Percentiles rank a stretch among this genome's conserved stretches.
Evolutionary conservation across 30 jellyfish, hydroid and myxozoan species (phyloP).

Genomic region (Aurelia sp.): DNA sequence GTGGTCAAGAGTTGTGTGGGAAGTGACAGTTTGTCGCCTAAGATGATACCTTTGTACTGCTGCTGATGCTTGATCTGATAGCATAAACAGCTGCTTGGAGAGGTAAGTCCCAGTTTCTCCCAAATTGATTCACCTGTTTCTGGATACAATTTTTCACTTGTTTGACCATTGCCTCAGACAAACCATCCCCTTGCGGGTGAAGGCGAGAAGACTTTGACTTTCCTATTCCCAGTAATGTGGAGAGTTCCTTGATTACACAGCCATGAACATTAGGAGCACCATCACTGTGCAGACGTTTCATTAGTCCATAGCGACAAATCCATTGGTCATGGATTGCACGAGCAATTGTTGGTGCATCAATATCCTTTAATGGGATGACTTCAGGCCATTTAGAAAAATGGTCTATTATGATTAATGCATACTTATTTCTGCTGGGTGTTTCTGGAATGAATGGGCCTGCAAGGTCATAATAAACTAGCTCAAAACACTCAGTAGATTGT

Average conservation of each 20-base stretch:
- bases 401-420: constrained; percentile 8
- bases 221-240: constrained; percentile 17
- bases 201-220: constrained; percentile 30
- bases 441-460: constrained; percentile 39
- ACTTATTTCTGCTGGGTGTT: constrained; percentile 17
- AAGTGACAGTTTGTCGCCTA: constrained; percentile 30
- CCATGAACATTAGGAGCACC: constrained; percentile 41
- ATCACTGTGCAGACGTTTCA: constrained; percentile 44
- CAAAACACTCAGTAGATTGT: constrained; percentile 20
- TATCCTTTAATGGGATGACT: constrained; percentile 7
- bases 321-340: constrained; percentile 10
- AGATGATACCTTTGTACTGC: constrained; percentile 25
- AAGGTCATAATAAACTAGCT: constrained; percentile 20
- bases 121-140: constrained; percentile 29
- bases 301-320: constrained; percentile 38
- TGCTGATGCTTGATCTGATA: constrained; percentile 16
- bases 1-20: constrained; percentile 25
- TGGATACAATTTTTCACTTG: constrained; percentile 29
- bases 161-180: constrained; percentile 38
- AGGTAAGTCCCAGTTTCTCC: constrained; percentile 29
- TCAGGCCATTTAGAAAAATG: constrained; percentile 36
- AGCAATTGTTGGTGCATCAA: constrained; percentile 16
- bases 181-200: constrained; percentile 50
- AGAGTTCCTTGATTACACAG: constrained; percentile 12
- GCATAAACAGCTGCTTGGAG: constrained; percentile 12